Base-by-base conservation (phyloP, 2,797 vertebrate species). In the Silurus lanzhouensis region DNA sequence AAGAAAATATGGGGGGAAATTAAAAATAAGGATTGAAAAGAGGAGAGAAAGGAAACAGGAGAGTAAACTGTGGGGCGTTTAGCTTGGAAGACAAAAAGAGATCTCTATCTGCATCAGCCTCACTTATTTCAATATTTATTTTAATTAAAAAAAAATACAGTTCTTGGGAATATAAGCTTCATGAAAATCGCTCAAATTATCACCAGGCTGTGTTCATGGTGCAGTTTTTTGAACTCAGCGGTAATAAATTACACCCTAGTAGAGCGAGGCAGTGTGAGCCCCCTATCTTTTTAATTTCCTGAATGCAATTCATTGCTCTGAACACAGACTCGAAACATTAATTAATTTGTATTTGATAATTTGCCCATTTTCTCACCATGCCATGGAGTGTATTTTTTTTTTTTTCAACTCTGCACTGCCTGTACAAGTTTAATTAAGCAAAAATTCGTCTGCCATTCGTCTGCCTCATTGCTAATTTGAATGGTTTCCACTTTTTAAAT, bases 261-360 rank as follows among this genome's bases (percentile, higher is more conserved):
- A 81, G 66, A 88, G 90, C 70, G 86, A n/a, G 89, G 88, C 90
- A 87, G 85, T 88, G 89, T 71, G 90, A 85, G 52, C 84, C 74
- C 81, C 83, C 57, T 95, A 94, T 94, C 94, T 95, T 94, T 94
- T 94, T 94, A 93, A 95, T 95, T 94, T 95, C 91, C 92, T 89
- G 90, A 94, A 94, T 86, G 93, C 92, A 94, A 94, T 94, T 93
- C 93, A 92, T 89, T 93, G 93, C 92, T 93, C 90, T 86, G 82
- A 90, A 92, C 90, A 82, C 55, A 90, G 90, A 93, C 91, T 92
- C 90, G 87, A 93, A 94, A 94, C 92, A 94, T 93, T 94, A 94
- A 95, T 95, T 94, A 93, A 94, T 95, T 94, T 94, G 93, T 94
- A 92, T 94, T 94, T 94, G 92, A 94, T 95, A 90, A 95, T 93